A percentile compares a stretch with the other conserved stretches of the same genome.
These are phyloP conservation scores for Theonella swinhoei DNA, from an alignment of 37 sponge, comb jelly and placozoan genomes.

Conservation along the genomic window DNA sequence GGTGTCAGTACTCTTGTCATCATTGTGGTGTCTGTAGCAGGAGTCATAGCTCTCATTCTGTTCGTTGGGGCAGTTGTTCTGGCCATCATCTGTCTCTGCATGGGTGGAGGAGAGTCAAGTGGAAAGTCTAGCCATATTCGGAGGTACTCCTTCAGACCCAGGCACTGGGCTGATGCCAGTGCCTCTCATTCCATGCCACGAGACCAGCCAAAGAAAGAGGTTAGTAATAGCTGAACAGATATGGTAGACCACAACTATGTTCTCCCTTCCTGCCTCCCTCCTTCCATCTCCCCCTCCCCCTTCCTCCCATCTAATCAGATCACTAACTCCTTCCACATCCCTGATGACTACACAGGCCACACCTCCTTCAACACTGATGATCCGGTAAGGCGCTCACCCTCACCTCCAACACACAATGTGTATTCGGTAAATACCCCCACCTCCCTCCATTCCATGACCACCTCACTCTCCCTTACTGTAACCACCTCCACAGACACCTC, in stretches of 20 bases:
- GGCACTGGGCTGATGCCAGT: neutral
- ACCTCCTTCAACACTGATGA: conserved; percentile 32
- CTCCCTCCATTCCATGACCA: neutral
- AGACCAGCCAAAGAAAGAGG: neutral
- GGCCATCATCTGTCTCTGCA: neutral
- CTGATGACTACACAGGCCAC: neutral
- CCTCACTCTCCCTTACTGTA: neutral
- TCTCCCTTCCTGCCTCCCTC: neutral
- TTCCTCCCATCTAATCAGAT: neutral
- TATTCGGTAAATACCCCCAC: neutral
- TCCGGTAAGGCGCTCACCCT: neutral
- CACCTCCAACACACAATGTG: neutral
- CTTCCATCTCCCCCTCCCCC: neutral
- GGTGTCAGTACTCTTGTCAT: conserved; percentile 16
- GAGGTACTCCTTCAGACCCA: neutral
- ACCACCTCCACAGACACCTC: too few relatives aligned
- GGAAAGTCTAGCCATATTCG: neutral
- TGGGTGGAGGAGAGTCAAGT: neutral
- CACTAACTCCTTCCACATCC: conserved; percentile 9
- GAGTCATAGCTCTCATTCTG: conserved; percentile 1
- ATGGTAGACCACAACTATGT: neutral
- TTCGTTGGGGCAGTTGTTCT: conserved; percentile 20
- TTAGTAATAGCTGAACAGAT: neutral
- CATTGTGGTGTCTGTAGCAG: neutral
- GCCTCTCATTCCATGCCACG: neutral